Base-by-base conservation (phyloP, 1,140 invertebrate species). In the Drosophila sulfurigaster region DNA sequence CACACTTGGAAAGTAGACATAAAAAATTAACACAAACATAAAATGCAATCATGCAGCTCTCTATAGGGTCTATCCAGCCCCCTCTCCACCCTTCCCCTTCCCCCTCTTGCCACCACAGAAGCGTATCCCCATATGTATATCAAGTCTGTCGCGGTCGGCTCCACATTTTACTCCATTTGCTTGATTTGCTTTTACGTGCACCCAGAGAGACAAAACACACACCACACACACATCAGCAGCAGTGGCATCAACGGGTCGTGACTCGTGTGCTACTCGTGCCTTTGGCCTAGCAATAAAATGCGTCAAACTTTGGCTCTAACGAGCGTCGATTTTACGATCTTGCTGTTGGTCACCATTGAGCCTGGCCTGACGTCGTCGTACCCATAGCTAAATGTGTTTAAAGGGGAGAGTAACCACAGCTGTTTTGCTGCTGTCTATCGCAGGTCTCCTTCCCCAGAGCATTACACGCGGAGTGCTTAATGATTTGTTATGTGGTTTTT, bases 21-120 rank as follows among this genome's bases (percentile, higher is more conserved):
- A 88, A 88, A 88, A 88, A 88, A 88, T 88, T 88, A 88, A 88
- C 81, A 66, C 75, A 81, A 89, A 89, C 83, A 88, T 88, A 85
- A 88, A 88, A 88, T 88, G 85, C 83, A 88, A 89, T 89, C 85
- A 88, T 83, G 83, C 83, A 87, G 85, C 80, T 74, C 80, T 74
- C 60, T 54, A 64, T 60, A 65, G 68, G 59, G 52, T 57, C 48
- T 11, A 30, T 38, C 6, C n/a, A 3, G n/a, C 13, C 20, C 5
- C 49, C 49, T 11, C 2, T 7, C 41, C 10, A 11, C 28, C 51
- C 5, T 8, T 32, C 51, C 10, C 2, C 56, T n/a, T n/a, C 3
- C 20, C 3, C 20, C 20, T 25, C 10, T 16, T 5, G 2, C 43
- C 3, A n/a, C 25, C 10, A n/a, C 30, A 35, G 38, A 25, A 3